Conservation (phyloP, 2,113 vertebrate genomes). For the Melanostigma gelatinosum region DNA sequence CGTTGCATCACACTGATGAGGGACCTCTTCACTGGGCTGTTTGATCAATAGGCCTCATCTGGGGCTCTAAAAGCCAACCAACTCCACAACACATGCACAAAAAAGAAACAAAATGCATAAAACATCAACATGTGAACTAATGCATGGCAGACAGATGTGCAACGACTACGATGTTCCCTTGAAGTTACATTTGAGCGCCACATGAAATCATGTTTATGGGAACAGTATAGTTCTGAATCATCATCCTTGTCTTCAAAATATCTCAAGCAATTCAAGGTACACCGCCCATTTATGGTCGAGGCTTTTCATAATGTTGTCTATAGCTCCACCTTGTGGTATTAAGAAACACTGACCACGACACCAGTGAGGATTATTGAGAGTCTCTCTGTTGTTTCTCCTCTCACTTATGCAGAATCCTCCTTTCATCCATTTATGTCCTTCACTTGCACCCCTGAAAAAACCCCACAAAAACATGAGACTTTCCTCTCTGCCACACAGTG, state of each 20-base stretch:
- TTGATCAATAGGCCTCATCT: constrained; percentile 12
- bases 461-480: not conserved
- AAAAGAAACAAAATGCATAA: not conserved
- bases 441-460: not conserved
- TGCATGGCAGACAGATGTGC: not conserved
- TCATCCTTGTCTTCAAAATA: not conserved
- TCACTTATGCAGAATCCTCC: not conserved
- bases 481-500: not conserved
- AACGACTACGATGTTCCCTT: not conserved
- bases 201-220: not conserved
- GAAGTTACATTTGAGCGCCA: not conserved
- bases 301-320: constrained; percentile 26
- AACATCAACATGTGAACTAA: not conserved
- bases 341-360: not conserved
- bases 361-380: not conserved
- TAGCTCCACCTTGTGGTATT: constrained; percentile 64
- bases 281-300: not conserved
- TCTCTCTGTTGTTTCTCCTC: not conserved
- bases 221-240: not conserved
- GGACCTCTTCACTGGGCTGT: not conserved
- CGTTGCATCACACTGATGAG: constrained; percentile 8
- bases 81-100: not conserved
- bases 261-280: not conserved
- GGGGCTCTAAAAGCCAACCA: not conserved
- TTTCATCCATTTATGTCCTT: not conserved